Conservation (phyloP, 2,113 vertebrate genomes). For the Rhinolophus ferrumequinum region DNA sequence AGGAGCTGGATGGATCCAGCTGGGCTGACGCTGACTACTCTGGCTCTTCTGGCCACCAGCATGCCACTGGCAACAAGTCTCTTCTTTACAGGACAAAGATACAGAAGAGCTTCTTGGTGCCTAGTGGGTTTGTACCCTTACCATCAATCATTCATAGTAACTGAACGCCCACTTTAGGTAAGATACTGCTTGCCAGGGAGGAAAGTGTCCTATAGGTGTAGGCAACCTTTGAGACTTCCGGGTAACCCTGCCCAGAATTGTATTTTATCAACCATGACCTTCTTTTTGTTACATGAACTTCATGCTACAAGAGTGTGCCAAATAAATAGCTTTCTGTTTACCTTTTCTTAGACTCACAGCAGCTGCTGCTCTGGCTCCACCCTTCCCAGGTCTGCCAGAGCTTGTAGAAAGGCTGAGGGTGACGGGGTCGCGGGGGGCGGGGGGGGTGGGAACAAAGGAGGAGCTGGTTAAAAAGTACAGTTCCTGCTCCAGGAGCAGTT, state of each 20-base stretch:
- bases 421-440: neutral
- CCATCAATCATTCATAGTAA: neutral
- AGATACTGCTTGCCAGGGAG: neutral
- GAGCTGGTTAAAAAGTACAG: neutral
- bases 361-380: constrained; percentile 34
- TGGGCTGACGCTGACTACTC: neutral
- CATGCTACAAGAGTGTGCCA: constrained; percentile 7
- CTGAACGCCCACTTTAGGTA: neutral
- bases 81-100: neutral
- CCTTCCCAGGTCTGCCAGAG: constrained; percentile 23
- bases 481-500: neutral
- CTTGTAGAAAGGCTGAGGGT: neutral
- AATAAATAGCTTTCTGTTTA: constrained; percentile 66
- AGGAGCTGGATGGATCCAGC: neutral
- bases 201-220: neutral
- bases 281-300: constrained; percentile 53
- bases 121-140: neutral
- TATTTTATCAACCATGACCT: constrained; percentile 67
- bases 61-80: neutral
- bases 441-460: neutral
- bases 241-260: constrained; percentile 65
- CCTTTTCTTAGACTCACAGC: constrained; percentile 50
- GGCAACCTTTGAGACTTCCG: constrained; percentile 66
- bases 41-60: neutral
- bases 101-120: neutral